A percentile compares a stretch with the other conserved stretches of the same genome.
These are phyloP conservation scores for Camponotus pennsylvanicus DNA, from an alignment of 1,140 invertebrate genomes.

Conservation along the genomic window DNA sequence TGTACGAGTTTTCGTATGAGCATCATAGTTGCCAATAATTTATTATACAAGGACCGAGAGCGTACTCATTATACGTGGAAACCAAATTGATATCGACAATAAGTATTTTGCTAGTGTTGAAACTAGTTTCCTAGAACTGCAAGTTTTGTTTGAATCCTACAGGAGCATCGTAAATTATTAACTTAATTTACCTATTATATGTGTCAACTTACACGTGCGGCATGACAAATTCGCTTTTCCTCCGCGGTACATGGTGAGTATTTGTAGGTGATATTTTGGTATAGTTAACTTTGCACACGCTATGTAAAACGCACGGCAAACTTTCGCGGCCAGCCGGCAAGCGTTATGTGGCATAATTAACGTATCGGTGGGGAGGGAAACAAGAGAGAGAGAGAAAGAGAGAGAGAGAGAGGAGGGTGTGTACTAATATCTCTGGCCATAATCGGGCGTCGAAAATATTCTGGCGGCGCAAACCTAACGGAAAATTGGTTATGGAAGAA, in stretches of 20 bases:
- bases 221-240: constrained; percentile 31
- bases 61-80: not conserved
- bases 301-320: constrained; percentile 23
- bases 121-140: constrained; percentile 21
- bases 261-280: constrained; percentile 35
- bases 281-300: constrained; percentile 20
- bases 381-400: not conserved
- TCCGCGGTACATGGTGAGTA: not conserved
- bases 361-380: constrained; percentile 5
- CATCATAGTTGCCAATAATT: not conserved
- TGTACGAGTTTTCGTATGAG: too few species aligned
- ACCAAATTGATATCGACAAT: not conserved
- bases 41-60: not conserved
- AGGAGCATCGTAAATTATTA: constrained; percentile 18
- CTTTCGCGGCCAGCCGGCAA: constrained; percentile 14
- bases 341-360: constrained; percentile 51
- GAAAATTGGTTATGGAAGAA: constrained; percentile 53
- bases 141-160: constrained; percentile 6
- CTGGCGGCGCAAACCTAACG: constrained; percentile 30
- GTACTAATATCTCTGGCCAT: constrained; percentile 21
- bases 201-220: constrained; percentile 18
- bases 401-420: not conserved
- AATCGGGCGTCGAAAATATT: constrained; percentile 52
- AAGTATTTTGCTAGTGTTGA: not conserved
- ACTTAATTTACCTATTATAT: constrained; percentile 15